These are phyloP conservation scores for Cosmorhoe ocellata DNA, from an alignment of 2,888 invertebrate genomes.

Conservation along the genomic window DNA sequence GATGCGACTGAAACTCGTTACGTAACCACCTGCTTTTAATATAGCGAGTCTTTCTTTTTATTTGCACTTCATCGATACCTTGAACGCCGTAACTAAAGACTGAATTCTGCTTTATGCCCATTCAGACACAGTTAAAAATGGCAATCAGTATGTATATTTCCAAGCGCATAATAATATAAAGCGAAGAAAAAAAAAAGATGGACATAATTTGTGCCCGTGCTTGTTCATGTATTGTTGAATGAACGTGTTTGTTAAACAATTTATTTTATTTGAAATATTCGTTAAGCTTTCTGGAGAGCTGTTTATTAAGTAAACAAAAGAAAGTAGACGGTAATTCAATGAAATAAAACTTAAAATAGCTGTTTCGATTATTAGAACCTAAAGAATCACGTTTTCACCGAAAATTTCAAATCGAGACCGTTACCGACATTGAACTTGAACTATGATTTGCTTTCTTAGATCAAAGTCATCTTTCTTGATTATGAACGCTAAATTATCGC, in stretches of 20 bases:
- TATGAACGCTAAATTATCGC: neutral
- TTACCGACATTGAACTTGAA: conserved; percentile 48
- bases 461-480: conserved; percentile 10
- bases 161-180: conserved; percentile 28
- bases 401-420: conserved; percentile 37
- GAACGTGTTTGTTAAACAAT: conserved; percentile 26
- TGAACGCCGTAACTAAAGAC: neutral
- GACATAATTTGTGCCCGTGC: conserved; percentile 25
- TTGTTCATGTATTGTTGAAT: neutral
- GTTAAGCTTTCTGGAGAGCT: conserved; percentile 17
- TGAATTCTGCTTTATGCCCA: conserved; percentile 10
- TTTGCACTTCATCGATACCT: conserved; percentile 9
- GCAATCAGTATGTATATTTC: conserved; percentile 17
- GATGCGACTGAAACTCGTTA: conserved; percentile 25
- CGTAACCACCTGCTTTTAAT: conserved; percentile 30
- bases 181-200: conserved; percentile 22
- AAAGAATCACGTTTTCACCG: conserved; percentile 27
- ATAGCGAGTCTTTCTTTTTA: conserved; percentile 28
- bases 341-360: conserved; percentile 23
- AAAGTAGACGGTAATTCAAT: conserved; percentile 8
- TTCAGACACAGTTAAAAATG: conserved; percentile 1
- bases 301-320: neutral
- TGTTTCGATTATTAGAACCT: conserved; percentile 7
- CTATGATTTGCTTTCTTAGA: conserved; percentile 20
- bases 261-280: conserved; percentile 20